phyloP scores from a whole-genome alignment of 2,113 vertebrate genomes.

The Megatriorchis doriae region DNA sequence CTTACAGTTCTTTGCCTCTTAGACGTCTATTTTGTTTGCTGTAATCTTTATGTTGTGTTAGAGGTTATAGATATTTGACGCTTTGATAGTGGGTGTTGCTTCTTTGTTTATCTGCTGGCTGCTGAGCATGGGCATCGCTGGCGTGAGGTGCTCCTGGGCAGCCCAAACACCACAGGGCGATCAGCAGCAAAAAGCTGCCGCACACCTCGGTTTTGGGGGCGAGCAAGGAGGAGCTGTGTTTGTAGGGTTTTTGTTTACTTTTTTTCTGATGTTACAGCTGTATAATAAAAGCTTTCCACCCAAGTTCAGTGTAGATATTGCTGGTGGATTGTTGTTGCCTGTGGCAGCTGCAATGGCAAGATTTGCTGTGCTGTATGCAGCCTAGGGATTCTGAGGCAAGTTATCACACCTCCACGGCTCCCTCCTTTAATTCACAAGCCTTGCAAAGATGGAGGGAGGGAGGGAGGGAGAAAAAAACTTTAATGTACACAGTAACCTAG shows the following conservation, averaged over 20 bases:
- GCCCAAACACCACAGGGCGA: not conserved
- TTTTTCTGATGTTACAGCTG: not conserved
- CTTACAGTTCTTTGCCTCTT: not conserved
- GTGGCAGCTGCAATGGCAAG: not conserved
- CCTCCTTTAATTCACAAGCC: constrained; percentile 38
- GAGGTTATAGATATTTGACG: constrained; percentile 12
- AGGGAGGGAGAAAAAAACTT: not conserved
- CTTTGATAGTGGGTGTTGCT: not conserved
- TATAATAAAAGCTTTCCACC: constrained; percentile 42
- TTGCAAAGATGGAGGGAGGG: not conserved
- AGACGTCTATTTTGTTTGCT: not conserved
- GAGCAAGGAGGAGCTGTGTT: not conserved
- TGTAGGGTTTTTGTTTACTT: not conserved
- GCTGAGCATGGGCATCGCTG: not conserved
- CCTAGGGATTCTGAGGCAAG: constrained; percentile 1
- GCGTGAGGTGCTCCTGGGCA: fast-evolving
- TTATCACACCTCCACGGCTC: not conserved
- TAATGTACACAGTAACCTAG: not conserved
- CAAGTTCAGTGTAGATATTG: not conserved
- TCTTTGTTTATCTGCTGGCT: not conserved
- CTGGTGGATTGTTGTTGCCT: constrained; percentile 51
- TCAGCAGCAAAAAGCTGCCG: not conserved
- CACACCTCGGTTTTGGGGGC: not conserved
- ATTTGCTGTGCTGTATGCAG: constrained; percentile 6
- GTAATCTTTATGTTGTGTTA: constrained; percentile 7